Evolutionary conservation across 2,113 vertebrate species (phyloP).

Genomic region (Phrynosoma blainvillii): DNA sequence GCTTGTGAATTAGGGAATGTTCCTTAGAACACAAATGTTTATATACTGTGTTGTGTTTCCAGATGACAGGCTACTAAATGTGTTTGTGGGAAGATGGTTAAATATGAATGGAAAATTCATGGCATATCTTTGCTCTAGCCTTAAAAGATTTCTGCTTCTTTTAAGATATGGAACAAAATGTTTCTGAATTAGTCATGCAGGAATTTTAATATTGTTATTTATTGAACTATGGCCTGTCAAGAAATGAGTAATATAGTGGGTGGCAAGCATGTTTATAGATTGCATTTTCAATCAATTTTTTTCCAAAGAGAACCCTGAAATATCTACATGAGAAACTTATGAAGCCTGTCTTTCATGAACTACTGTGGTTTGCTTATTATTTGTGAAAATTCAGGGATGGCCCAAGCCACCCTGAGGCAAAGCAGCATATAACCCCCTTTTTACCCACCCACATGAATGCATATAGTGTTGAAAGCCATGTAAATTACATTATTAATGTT

Average conservation of each 20-base stretch:
- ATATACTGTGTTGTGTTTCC: slow-evolving; percentile 7
- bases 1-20: not conserved
- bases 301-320: not conserved
- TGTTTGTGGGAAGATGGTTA: slow-evolving; percentile 37
- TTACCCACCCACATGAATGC: too few relatives aligned
- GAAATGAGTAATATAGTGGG: slow-evolving; percentile 57
- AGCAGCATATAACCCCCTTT: too few relatives aligned
- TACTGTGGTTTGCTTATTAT: not conserved
- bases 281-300: slow-evolving; percentile 28
- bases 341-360: not conserved
- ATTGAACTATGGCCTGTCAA: slow-evolving; percentile 41
- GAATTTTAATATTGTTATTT: slow-evolving; percentile 26
- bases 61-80: slow-evolving; percentile 34
- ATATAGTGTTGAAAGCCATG: too few relatives aligned
- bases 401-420: too few relatives aligned
- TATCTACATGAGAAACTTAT: slow-evolving; percentile 19
- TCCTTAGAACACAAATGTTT: slow-evolving; percentile 32
- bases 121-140: slow-evolving; percentile 20
- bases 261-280: slow-evolving; percentile 35
- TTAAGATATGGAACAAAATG: slow-evolving; percentile 53
- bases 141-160: slow-evolving; percentile 41
- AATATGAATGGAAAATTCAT: slow-evolving; percentile 16
- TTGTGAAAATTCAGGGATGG: not conserved
- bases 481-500: too few relatives aligned
- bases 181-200: slow-evolving; percentile 47